Base-by-base conservation (phyloP, 2,888 invertebrate genomes). In the Antitype chi region DNA sequence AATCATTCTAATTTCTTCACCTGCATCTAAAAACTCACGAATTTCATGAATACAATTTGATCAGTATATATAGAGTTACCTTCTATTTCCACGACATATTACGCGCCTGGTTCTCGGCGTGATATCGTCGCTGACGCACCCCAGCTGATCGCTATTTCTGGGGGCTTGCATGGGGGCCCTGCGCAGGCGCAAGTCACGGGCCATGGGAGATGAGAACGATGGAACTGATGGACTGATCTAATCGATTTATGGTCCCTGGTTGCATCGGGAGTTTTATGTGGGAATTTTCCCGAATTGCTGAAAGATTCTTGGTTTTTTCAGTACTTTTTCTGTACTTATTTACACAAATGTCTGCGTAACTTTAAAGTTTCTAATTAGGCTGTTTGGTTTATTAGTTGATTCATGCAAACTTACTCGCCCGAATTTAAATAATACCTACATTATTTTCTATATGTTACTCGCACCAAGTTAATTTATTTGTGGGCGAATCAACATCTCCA, bases 71-170 rank as follows among this genome's bases (percentile, higher is more conserved):
- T 87, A 74, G 64, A 76, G 78, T 88, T 88, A 84, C 85, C 77
- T 81, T 84, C 87, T 84, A 85, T 85, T 84, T 86, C 63, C 64
- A 74, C 60, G 86, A 81, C 85, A 87, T 83, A 84, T 85, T 82
- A 85, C 76, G 81, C 82, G 85, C 83, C 63, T 74, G 73, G 76
- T 73, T 80, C 86, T 81, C 89, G 86, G 88, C 90, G 90, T 91
- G 91, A 92, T 92, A 92, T 89, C 92, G 90, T 86, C 81, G 76
- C 87, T 92, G 95, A 94, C 90, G 94, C 94, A 94, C 95, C 95
- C 95, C 95, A 95, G 94, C 95, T 94, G 96, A 95, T 93, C 87
- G 92, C 93, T 95, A 96, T 96, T 95, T 95, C 91, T 92, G 93
- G 93, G 89, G 85, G 77, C 84, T 88, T 87, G 90, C 90, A 91